Conservation (phyloP, 2,888 invertebrate genomes). For the Automeris io region DNA sequence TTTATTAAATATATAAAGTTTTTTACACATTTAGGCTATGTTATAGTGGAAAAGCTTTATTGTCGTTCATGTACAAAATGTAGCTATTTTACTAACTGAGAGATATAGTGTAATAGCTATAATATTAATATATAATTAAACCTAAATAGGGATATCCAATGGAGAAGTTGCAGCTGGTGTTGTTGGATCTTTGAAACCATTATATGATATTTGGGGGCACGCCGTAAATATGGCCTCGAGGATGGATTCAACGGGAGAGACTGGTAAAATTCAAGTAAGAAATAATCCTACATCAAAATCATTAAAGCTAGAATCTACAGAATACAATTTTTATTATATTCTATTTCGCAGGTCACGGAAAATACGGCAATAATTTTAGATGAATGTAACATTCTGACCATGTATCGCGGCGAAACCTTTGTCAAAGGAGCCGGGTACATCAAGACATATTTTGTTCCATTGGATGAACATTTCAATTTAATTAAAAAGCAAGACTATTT, state of each 20-base stretch:
- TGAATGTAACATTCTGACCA: constrained; percentile 82
- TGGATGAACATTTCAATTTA: constrained; percentile 78
- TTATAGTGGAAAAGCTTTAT: no score
- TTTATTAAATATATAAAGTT: no score
- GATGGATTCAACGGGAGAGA: constrained; percentile 94
- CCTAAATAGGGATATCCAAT: constrained; percentile 88
- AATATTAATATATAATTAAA: no score
- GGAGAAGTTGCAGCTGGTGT: constrained; percentile 96
- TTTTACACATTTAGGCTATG: no score
- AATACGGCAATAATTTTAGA: constrained; percentile 83
- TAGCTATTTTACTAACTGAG: no score
- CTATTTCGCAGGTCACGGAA: constrained; percentile 76
- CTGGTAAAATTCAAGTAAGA: constrained; percentile 85
- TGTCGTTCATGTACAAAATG: no score
- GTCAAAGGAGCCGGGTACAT: constrained; percentile 84
- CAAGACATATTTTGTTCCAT: constrained; percentile 83
- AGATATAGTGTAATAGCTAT: no score
- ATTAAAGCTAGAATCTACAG: background rate
- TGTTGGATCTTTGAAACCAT: constrained; percentile 94
- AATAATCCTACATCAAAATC: background rate
- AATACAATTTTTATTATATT: background rate
- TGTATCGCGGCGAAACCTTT: constrained; percentile 81
- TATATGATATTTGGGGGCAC: constrained; percentile 98
- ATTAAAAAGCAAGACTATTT: constrained; percentile 53
- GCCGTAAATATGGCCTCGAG: constrained; percentile 97